phyloP scores from a whole-genome alignment of 2,113 vertebrate species.

The Onychostoma macrolepis region DNA sequence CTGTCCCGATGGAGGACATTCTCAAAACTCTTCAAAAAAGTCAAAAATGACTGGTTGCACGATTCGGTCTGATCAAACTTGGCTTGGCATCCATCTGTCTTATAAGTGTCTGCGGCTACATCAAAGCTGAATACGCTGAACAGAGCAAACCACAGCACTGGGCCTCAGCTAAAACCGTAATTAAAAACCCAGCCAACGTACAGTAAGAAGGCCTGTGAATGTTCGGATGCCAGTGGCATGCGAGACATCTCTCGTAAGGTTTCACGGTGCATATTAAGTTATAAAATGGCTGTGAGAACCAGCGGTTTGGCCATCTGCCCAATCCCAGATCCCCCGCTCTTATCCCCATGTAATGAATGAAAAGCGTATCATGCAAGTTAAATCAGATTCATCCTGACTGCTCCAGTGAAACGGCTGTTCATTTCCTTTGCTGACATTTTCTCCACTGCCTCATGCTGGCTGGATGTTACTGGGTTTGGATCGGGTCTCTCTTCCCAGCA shows the following conservation, averaged over 20 bases:
- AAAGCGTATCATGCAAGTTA: constrained; percentile 57
- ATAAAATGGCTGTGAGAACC: constrained; percentile 61
- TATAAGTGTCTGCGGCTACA: background rate
- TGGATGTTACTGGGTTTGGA: constrained; percentile 24
- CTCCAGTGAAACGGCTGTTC: constrained; percentile 52
- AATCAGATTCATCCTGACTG: constrained; percentile 56
- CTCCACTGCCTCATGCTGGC: constrained; percentile 1
- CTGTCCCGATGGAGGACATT: background rate
- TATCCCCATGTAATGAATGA: constrained; percentile 57
- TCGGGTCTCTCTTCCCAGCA: background rate
- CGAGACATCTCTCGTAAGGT: constrained; percentile 36
- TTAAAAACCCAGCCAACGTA: constrained; percentile 44
- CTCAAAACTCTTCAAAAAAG: background rate
- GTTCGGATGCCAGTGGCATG: constrained; percentile 40
- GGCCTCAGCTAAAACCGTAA: constrained; percentile 29
- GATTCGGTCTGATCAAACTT: background rate
- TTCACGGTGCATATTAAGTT: constrained; percentile 57
- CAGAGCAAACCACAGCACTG: constrained; percentile 25
- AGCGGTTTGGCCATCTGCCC: constrained; percentile 50
- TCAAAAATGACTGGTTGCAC: background rate
- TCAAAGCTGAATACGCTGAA: constrained; percentile 25
- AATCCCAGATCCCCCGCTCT: constrained; percentile 42
- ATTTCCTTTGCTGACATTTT: constrained; percentile 51
- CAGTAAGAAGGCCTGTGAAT: constrained; percentile 18
- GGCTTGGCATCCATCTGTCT: constrained; percentile 28